These are phyloP conservation scores for Cerastis leucographa DNA, from an alignment of 2,888 invertebrate species.

Conservation along the genomic window DNA sequence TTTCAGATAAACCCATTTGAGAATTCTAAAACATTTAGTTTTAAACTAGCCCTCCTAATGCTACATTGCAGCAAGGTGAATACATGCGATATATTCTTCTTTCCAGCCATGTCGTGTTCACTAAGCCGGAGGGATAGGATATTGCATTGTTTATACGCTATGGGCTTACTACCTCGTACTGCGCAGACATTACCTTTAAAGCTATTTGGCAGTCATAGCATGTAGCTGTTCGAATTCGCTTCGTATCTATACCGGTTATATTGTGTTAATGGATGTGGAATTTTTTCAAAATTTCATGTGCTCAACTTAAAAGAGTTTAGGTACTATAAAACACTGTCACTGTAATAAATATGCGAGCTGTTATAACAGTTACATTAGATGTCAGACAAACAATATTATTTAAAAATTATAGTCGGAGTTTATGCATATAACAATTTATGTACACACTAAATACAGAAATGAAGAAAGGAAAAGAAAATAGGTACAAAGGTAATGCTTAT, in stretches of 20 bases:
- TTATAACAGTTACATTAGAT: not conserved
- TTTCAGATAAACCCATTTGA: not conserved
- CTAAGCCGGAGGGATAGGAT: slow-evolving; percentile 56
- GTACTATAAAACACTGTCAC: not conserved
- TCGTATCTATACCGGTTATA: not conserved
- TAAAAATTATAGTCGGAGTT: no score
- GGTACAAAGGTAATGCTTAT: no score
- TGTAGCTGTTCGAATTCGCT: slow-evolving; percentile 28
- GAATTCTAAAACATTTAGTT: not conserved
- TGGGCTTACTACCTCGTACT: slow-evolving; percentile 45
- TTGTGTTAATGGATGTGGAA: not conserved
- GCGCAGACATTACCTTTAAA: slow-evolving; percentile 51
- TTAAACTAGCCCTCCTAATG: not conserved
- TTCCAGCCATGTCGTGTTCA: slow-evolving; percentile 19
- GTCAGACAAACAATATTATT: not conserved
- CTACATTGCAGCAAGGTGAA: not conserved
- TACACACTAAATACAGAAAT: no score
- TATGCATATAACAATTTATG: no score
- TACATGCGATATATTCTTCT: slow-evolving; percentile 28
- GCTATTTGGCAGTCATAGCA: slow-evolving; percentile 52
- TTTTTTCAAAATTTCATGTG: slow-evolving; percentile 4
- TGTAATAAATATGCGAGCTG: not conserved
- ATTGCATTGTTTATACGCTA: slow-evolving; percentile 56
- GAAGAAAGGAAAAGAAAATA: no score
- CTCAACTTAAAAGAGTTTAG: not conserved